phyloP scores from a whole-genome alignment of 2,888 invertebrate genomes.

The Tanytarsus gracilentus region DNA sequence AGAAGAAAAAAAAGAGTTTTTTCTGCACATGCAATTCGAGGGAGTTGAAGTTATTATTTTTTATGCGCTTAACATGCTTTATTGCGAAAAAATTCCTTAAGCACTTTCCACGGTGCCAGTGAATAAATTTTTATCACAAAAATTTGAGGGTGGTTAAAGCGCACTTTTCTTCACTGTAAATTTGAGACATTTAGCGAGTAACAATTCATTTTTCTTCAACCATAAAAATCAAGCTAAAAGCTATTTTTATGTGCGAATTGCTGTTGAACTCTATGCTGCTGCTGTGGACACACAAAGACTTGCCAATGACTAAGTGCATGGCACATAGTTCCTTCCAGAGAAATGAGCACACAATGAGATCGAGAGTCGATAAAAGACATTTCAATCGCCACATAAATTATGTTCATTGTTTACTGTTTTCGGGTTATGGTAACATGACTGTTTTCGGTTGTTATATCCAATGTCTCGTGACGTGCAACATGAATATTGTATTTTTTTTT shows the following conservation, averaged over 20 bases:
- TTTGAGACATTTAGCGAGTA: neutral
- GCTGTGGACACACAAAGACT: neutral
- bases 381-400: slow-evolving; percentile 11
- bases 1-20: neutral
- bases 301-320: neutral
- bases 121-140: neutral
- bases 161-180: neutral
- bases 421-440: neutral
- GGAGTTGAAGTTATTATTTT: neutral
- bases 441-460: neutral
- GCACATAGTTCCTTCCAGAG: neutral
- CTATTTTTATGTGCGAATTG: neutral
- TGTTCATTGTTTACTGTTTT: slow-evolving; percentile 1
- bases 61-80: slow-evolving; percentile 1
- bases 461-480: neutral
- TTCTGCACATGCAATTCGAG: neutral
- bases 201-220: neutral
- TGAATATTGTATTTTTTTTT: neutral
- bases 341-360: neutral
- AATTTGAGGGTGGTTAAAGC: neutral
- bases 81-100: slow-evolving; percentile 1
- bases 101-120: slow-evolving; percentile 12
- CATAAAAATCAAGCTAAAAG: neutral
- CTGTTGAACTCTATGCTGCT: neutral
- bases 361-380: slow-evolving; percentile 9